Evolutionary conservation across 2,888 invertebrate species (phyloP).

Genomic region (Nasonia oneida): DNA sequence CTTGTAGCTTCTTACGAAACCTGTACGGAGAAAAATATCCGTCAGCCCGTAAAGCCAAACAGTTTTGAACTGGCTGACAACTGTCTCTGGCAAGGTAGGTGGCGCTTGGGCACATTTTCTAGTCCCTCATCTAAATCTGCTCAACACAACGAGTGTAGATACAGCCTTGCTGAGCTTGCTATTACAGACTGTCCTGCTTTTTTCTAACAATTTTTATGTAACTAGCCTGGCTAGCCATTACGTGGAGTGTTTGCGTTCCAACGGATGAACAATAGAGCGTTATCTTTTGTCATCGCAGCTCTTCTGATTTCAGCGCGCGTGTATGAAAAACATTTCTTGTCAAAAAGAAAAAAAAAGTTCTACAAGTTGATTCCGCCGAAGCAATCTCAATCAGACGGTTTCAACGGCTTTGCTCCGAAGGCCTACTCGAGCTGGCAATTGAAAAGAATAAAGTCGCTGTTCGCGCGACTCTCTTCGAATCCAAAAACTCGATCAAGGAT

Average conservation of each 20-base stretch:
- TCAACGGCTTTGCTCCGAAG: too few relatives aligned
- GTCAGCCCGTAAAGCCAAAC: too few relatives aligned
- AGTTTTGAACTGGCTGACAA: too few relatives aligned
- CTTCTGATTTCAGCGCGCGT: neutral
- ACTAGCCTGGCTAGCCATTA: neutral
- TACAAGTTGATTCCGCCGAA: too few relatives aligned
- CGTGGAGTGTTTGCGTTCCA: neutral
- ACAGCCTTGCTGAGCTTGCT: too few relatives aligned
- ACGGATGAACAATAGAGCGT: slow-evolving; percentile 2
- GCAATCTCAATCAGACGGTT: too few relatives aligned
- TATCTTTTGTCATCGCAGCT: slow-evolving; percentile 3
- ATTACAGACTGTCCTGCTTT: too few relatives aligned
- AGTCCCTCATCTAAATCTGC: too few relatives aligned
- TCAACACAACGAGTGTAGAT: too few relatives aligned
- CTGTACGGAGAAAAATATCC: neutral
- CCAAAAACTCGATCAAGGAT: neutral
- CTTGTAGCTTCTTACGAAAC: slow-evolving; percentile 19
- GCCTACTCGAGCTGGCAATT: too few relatives aligned
- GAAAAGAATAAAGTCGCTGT: neutral
- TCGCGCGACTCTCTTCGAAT: neutral
- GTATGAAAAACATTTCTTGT: neutral
- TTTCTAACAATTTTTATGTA: neutral
- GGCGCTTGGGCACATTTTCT: too few relatives aligned
- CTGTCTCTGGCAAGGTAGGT: too few relatives aligned
- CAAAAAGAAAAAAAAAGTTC: neutral